These are phyloP conservation scores for Actias luna DNA, from an alignment of 2,888 invertebrate genomes.

Conservation along the genomic window DNA sequence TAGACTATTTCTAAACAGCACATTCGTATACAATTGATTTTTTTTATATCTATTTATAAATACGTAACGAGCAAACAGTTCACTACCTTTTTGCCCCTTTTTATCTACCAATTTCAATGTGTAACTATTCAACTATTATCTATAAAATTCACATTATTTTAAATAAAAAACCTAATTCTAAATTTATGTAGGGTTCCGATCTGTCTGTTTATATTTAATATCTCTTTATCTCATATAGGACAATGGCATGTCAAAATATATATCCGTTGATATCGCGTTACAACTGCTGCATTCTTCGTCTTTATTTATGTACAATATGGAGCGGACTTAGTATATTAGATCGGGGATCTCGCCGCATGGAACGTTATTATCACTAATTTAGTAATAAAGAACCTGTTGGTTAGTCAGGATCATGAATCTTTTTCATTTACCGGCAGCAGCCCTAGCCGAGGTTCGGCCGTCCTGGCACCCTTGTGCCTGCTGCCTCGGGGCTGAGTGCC, in stretches of 20 bases:
- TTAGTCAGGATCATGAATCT: too few relatives aligned
- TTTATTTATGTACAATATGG: constrained; percentile 10
- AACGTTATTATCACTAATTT: neutral
- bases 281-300: constrained; percentile 13
- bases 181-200: neutral
- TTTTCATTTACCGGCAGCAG: too few relatives aligned
- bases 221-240: constrained; percentile 11
- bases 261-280: constrained; percentile 5
- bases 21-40: neutral
- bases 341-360: neutral
- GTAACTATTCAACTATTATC: too few relatives aligned
- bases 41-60: too few relatives aligned
- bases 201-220: constrained; percentile 1
- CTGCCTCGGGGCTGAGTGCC: too few relatives aligned
- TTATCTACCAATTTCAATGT: too few relatives aligned
- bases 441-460: too few relatives aligned
- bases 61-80: too few relatives aligned
- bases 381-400: too few relatives aligned
- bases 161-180: neutral
- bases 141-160: neutral
- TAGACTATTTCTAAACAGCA: neutral
- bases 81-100: too few relatives aligned
- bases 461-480: too few relatives aligned
- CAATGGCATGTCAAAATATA: constrained; percentile 14
- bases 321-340: neutral